Evolutionary conservation across 2,797 vertebrate genomes (phyloP).

Genomic region (Sebastiscus albofasciatus): DNA sequence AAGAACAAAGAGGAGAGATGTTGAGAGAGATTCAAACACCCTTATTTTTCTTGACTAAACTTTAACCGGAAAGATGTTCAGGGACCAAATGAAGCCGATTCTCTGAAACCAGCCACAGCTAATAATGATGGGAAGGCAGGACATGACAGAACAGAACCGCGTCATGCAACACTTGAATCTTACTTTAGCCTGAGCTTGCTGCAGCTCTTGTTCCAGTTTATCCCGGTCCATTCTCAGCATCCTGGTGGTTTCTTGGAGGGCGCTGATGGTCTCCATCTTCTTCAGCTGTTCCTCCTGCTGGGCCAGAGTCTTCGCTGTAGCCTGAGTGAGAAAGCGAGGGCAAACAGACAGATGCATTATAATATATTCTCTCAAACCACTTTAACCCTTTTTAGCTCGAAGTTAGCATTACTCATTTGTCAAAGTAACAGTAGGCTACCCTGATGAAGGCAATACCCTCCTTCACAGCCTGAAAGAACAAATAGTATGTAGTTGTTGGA

Average conservation of each 20-base stretch:
- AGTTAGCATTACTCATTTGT: background rate
- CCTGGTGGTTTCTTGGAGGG: constrained; percentile 92
- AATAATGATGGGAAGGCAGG: background rate
- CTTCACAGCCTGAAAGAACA: background rate
- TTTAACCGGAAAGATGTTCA: background rate
- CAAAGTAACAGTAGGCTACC: too few species aligned
- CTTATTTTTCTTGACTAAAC: background rate
- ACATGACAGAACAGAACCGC: background rate
- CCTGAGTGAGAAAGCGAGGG: constrained; percentile 68
- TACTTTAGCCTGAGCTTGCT: constrained; percentile 93
- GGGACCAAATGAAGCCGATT: background rate
- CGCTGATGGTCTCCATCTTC: constrained; percentile 89
- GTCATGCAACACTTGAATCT: background rate
- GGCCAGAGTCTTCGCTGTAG: constrained; percentile 90
- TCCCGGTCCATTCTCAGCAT: constrained; percentile 91
- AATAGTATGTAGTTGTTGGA: background rate
- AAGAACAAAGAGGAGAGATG: background rate
- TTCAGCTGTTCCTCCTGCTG: constrained; percentile 96
- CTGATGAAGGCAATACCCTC: background rate
- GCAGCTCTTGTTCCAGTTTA: constrained; percentile 90
- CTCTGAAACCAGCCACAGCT: background rate
- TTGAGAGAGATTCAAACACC: too few species aligned
- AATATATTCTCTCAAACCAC: background rate
- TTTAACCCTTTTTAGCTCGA: background rate
- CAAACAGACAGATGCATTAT: background rate